A percentile compares a stretch with the other conserved stretches of the same genome.
Conservation (phyloP, 2,797 vertebrate genomes). For the Darevskia nairensis region DNA sequence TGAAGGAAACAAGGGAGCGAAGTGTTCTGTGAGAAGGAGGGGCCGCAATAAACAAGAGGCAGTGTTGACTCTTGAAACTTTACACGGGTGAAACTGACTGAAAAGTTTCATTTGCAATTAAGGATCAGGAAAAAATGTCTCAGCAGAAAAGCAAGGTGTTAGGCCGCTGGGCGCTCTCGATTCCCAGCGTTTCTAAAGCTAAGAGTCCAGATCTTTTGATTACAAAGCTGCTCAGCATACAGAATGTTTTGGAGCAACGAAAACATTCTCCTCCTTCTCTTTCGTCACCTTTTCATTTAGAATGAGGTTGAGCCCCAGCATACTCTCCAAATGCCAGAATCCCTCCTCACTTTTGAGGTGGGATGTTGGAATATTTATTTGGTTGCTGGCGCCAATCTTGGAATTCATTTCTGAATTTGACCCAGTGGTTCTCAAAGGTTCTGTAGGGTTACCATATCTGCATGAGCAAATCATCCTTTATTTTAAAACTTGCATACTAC, state of each 20-base stretch:
- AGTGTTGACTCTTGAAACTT: slow-evolving; percentile 55
- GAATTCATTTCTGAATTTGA: not conserved
- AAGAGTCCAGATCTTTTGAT: not conserved
- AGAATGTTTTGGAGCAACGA: slow-evolving; percentile 35
- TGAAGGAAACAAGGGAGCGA: slow-evolving; percentile 6
- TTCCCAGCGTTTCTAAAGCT: slow-evolving; percentile 42
- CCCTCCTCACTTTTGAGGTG: not conserved
- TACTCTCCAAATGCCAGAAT: not conserved
- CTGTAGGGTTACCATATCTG: not conserved
- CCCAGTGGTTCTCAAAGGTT: not conserved
- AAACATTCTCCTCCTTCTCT: slow-evolving; percentile 23
- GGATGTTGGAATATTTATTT: not conserved
- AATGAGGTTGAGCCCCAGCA: not conserved
- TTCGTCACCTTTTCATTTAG: not conserved
- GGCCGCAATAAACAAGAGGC: slow-evolving; percentile 54
- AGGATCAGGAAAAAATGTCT: slow-evolving; percentile 39
- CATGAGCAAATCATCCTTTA: too few species aligned
- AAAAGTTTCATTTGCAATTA: slow-evolving; percentile 58
- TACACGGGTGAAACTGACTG: slow-evolving; percentile 60
- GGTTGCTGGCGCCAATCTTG: not conserved
- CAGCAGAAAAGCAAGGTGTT: slow-evolving; percentile 61
- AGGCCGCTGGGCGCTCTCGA: not conserved
- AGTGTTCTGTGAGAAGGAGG: slow-evolving; percentile 37
- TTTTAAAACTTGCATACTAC: not conserved
- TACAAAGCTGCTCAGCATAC: slow-evolving; percentile 40